Evolutionary conservation across 1,140 invertebrate genomes (phyloP), one percentile per base, ranked within the genome.

Genomic region (Choristoneura fumiferana): DNA sequence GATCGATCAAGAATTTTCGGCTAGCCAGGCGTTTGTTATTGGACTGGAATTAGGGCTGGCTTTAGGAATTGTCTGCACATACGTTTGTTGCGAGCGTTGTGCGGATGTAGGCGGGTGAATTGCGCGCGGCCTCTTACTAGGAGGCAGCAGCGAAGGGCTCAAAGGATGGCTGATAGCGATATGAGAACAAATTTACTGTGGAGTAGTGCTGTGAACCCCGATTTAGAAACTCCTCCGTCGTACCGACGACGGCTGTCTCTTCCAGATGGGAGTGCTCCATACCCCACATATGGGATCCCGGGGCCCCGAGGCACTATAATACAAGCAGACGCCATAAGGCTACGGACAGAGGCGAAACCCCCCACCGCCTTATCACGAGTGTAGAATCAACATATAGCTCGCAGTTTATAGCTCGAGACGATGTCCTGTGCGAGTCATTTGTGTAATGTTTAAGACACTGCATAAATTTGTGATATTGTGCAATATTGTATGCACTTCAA

Each of bases 291-390:
- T 33, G 74, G 68, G 0, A 58, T 65, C 54, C 75, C 57, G 45
- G 67, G 63, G 6, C 62, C 69, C 3, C 54, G 63, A 0, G 68
- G 63, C 13, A 39, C 64, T 17, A 56, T 54, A 6, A 17, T 79
- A 5, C 70, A 71, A 37, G 71, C 65, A 1, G 81, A 82, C 36
- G 75, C 75, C 4, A 71, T 84, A 3, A 62, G 72, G 6, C 17
- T 71, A 17, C 67, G 0, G 58, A 64, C 49, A 58, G 78, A 1
- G 60, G 73, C 0, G 89, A 89, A 54, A 89, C 87, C 0, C 88
- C 89, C 89, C 89, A 0, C 89, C 89, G 1, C 82, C 87, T 0
- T 90, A 90, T 57, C 65, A 82, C 29, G 86, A 90, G 43, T 77
- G 75, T 57, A 67, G 75, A 38, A 62, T 65, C 17, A 73, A 63